phyloP scores from a whole-genome alignment of 2,113 vertebrate genomes.

The Desmodus rotundus region DNA sequence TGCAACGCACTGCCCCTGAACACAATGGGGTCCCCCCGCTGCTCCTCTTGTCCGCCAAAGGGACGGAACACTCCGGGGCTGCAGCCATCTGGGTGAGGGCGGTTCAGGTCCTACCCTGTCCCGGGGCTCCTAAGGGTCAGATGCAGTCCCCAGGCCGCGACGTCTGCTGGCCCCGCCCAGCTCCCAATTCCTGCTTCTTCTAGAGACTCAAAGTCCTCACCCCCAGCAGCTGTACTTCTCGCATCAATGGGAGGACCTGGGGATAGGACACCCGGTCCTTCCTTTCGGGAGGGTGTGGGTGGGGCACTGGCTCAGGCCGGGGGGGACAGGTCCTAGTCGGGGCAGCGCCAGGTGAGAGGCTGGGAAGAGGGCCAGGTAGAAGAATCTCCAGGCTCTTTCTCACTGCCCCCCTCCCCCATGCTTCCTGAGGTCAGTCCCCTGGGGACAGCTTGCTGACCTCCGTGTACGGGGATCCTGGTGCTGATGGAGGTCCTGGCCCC shows the following conservation, averaged over 20 bases:
- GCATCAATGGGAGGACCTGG: not conserved
- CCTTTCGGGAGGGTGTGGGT: not conserved
- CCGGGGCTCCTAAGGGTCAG: not conserved
- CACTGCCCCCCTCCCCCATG: not conserved
- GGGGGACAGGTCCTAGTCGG: not conserved
- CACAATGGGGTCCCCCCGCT: accelerated
- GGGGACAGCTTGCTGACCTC: slow-evolving; percentile 1
- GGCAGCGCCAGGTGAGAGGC: not conserved
- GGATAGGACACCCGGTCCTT: not conserved
- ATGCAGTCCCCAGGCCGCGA: not conserved
- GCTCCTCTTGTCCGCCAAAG: not conserved
- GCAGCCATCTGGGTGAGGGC: not conserved
- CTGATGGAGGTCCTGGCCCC: not conserved
- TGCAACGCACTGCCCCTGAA: not conserved
- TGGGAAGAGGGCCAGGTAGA: not conserved
- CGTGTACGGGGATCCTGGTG: not conserved
- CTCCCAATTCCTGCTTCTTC: not conserved
- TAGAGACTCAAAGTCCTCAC: not conserved
- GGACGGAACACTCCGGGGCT: not conserved
- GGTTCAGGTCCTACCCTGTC: not conserved
- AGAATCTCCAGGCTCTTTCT: not conserved
- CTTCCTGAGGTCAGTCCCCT: slow-evolving; percentile 20
- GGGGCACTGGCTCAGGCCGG: not conserved
- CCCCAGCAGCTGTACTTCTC: not conserved
- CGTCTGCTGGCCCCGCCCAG: not conserved